phyloP scores from a whole-genome alignment of 2,888 invertebrate genomes.

The Athalia circularis region DNA sequence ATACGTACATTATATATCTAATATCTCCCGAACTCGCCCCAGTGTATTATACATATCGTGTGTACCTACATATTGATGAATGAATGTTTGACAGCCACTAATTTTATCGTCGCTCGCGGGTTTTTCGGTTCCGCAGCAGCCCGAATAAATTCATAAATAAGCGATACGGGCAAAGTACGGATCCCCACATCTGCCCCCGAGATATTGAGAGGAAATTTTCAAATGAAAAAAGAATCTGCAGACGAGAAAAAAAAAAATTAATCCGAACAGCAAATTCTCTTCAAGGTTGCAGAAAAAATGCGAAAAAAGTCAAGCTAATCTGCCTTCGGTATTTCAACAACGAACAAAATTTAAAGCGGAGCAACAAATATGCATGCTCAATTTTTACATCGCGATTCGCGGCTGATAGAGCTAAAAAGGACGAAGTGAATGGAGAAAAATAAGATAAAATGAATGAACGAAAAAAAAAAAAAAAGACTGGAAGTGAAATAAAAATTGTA shows the following conservation, averaged over 20 bases:
- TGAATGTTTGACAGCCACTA: conserved; percentile 22
- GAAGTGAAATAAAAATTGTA: background rate
- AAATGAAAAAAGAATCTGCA: background rate
- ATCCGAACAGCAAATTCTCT: background rate
- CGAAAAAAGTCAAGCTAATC: too few species aligned
- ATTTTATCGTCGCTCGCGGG: background rate
- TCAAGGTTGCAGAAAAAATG: too few species aligned
- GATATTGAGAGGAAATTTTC: background rate
- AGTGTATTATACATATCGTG: background rate
- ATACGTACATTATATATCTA: too few species aligned
- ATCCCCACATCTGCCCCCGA: too few species aligned
- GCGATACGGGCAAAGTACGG: too few species aligned
- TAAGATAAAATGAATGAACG: background rate
- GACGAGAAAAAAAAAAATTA: background rate
- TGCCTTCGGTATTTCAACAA: too few species aligned
- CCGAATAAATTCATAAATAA: background rate
- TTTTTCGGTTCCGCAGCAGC: background rate
- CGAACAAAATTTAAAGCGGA: too few species aligned
- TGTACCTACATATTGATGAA: conserved; percentile 2
- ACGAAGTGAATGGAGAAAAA: background rate
- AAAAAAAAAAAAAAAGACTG: background rate
- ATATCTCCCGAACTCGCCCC: too few species aligned
- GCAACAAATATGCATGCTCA: too few species aligned
- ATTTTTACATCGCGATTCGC: too few species aligned
- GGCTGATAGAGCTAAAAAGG: background rate